Evolutionary conservation across 1,140 invertebrate genomes (phyloP).

Genomic region (Euwallacea similis): DNA sequence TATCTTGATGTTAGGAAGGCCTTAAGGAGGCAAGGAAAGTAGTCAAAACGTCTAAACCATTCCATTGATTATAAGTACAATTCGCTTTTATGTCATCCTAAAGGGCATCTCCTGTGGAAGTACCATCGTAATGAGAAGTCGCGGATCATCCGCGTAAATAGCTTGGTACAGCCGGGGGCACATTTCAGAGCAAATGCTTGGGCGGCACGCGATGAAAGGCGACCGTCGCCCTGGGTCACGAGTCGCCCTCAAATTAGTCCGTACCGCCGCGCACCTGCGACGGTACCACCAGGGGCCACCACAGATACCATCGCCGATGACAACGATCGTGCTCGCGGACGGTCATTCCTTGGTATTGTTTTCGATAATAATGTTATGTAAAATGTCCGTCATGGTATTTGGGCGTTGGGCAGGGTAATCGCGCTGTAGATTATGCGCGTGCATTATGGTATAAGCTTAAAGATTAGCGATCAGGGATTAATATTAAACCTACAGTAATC

Average conservation of each 20-base stretch:
- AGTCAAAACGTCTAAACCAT: too few relatives aligned
- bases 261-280: conserved; percentile 37
- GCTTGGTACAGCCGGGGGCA: conserved; percentile 10
- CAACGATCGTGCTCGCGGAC: conserved; percentile 2
- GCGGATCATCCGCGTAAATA: conserved; percentile 25
- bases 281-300: conserved; percentile 25
- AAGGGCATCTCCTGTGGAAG: neutral
- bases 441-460: too few relatives aligned
- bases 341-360: conserved; percentile 6
- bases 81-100: too few relatives aligned
- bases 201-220: conserved; percentile 38
- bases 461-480: too few relatives aligned
- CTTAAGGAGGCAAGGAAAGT: too few relatives aligned
- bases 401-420: too few relatives aligned
- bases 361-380: conserved; percentile 13
- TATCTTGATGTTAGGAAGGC: too few relatives aligned
- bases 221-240: conserved; percentile 34
- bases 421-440: too few relatives aligned
- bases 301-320: conserved; percentile 35
- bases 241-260: conserved; percentile 38
- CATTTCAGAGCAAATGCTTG: conserved; percentile 16
- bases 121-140: conserved; percentile 10
- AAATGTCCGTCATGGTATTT: neutral
- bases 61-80: too few relatives aligned
- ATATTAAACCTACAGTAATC: too few relatives aligned